Evolutionary conservation across 2,888 invertebrate species (phyloP), one percentile per base, ranked within the genome.

Genomic region (Eutolmus rufibarbis): DNA sequence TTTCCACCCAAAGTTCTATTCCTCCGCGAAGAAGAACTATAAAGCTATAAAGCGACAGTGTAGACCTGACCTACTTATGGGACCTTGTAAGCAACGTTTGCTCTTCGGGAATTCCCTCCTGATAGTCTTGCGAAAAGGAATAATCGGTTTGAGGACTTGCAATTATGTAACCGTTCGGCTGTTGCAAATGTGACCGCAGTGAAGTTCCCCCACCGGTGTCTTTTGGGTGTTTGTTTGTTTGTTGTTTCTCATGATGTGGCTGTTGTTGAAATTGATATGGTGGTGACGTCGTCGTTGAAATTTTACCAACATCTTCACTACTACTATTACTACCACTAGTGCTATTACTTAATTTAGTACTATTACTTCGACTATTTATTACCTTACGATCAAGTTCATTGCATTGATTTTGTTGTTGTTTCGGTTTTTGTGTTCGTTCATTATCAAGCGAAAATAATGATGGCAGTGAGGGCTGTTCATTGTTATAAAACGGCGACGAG

Each of bases 381-480:
- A 86, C 77, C 77, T 88, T 87, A 88, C 57, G 16, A 86, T 88
- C 82, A 57, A 87, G 81, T 77, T 88, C 87, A 88, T 87, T 88
- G 88, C 88, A 88, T 86, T 87, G 87, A 57, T 78, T 82, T 76
- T 78, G 66, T 87, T 86, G 74, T 46, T 78, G 78, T 87, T 78
- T 86, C 56, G 57, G 86, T 79, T 86, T 37, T 40, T 86, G 79
- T 79, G 76, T 79, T 87, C 34, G 23, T 76, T 66, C 77, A 66
- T 66, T 66, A 76, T 87, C 8, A 28, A 86, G 84, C 40, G 74
- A 76, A 76, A 14, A 82, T 82, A 82, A 57, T 85, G 85, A 85
- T 87, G 78, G 78, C 66, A 66, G 40, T 87, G 85, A 85, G 78
- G 66, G 79, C 78, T 78, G 56, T 78, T 86, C 77, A 57, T 86